Percentiles rank a stretch among this genome's conserved stretches.
phyloP scores from a whole-genome alignment of 2,888 invertebrate genomes.

The Chironomus riparius region DNA sequence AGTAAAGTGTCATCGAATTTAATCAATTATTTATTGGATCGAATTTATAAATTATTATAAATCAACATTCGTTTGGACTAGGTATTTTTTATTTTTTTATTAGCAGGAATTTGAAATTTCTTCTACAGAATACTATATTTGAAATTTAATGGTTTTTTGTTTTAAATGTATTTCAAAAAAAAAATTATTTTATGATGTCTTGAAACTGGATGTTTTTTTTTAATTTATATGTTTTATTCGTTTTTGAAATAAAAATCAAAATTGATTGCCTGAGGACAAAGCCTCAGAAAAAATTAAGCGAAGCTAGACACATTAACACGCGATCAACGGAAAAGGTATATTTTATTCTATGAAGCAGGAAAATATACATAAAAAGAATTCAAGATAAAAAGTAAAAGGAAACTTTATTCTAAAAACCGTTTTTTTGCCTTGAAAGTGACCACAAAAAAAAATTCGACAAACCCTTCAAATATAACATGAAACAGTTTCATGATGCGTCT shows the following conservation, averaged over 20 bases:
- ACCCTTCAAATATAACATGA: constrained; percentile 1
- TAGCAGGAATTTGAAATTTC: background rate
- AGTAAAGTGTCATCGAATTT: background rate
- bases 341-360: background rate
- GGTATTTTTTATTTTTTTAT: background rate
- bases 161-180: too few relatives aligned
- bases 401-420: background rate
- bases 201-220: too few relatives aligned
- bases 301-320: constrained; percentile 7
- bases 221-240: too few relatives aligned
- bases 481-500: background rate
- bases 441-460: constrained; percentile 6
- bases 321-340: constrained; percentile 4
- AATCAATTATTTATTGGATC: constrained; percentile 1
- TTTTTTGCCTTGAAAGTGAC: background rate
- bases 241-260: background rate
- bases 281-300: background rate
- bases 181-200: too few relatives aligned
- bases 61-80: background rate
- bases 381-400: background rate
- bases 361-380: background rate
- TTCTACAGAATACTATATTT: too few relatives aligned
- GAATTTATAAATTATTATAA: background rate
- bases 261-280: constrained; percentile 7
- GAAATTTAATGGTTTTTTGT: too few relatives aligned